Evolutionary conservation across 2,888 invertebrate genomes (phyloP).

Genomic region (Enoplolaimus lenunculus): DNA sequence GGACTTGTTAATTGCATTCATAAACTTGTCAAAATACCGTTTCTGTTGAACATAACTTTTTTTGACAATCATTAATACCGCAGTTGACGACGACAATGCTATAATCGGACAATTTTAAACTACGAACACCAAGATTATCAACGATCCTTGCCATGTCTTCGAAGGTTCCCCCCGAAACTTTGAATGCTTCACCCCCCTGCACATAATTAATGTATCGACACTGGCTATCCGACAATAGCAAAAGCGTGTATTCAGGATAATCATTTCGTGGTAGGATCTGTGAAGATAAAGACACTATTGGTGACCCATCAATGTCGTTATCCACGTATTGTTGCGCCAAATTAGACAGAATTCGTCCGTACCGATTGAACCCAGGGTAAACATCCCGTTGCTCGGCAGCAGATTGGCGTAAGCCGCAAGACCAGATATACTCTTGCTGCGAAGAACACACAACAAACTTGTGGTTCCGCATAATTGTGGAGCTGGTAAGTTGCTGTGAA

Average conservation of each 20-base stretch:
- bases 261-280: background rate
- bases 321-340: background rate
- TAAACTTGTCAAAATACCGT: background rate
- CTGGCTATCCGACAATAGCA: conserved; percentile 6
- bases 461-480: background rate
- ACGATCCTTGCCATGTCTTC: background rate
- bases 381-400: background rate
- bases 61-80: conserved; percentile 4
- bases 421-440: conserved; percentile 12
- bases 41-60: background rate
- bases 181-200: background rate
- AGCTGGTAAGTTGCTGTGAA: background rate
- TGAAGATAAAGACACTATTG: background rate
- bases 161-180: conserved; percentile 2
- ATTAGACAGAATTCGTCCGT: conserved; percentile 4
- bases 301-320: background rate
- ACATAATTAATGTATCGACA: conserved; percentile 4
- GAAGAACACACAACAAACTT: conserved; percentile 14
- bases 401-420: conserved; percentile 8
- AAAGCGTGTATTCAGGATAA: background rate
- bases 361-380: conserved; percentile 13
- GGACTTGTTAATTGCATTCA: background rate
- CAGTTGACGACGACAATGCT: conserved; percentile 4
- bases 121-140: background rate
- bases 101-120: background rate